Percentiles rank a stretch among this genome's conserved stretches.
phyloP scores from a whole-genome alignment of 2,888 invertebrate genomes.

The Chrysolina americana region DNA sequence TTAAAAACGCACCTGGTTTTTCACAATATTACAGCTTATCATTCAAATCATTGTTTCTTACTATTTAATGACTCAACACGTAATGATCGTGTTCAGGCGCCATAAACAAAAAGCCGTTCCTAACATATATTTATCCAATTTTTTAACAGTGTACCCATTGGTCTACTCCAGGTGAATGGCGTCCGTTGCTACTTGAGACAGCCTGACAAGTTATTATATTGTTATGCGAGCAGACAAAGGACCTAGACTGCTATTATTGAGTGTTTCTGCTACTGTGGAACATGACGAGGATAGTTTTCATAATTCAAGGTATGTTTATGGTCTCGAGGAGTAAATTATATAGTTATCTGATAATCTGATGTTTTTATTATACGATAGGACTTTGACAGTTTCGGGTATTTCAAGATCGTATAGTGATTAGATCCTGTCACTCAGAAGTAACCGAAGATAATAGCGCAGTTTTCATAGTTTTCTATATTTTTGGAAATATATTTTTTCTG shows the following conservation, averaged over 20 bases:
- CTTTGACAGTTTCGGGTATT: slow-evolving; percentile 30
- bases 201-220: slow-evolving; percentile 62
- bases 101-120: slow-evolving; percentile 19
- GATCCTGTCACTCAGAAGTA: background rate
- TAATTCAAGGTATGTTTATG: slow-evolving; percentile 37
- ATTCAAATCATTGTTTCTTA: slow-evolving; percentile 1
- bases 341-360: slow-evolving; percentile 32
- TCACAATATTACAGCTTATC: background rate
- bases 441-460: too few relatives aligned
- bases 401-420: slow-evolving; percentile 10
- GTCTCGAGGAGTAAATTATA: slow-evolving; percentile 46
- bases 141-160: slow-evolving; percentile 14
- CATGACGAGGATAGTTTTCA: slow-evolving; percentile 50
- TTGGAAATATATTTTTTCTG: too few relatives aligned
- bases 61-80: background rate
- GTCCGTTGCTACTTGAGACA: slow-evolving; percentile 63
- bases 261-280: slow-evolving; percentile 52
- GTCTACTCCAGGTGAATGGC: slow-evolving; percentile 52
- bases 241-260: slow-evolving; percentile 21
- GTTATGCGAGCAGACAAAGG: slow-evolving; percentile 58
- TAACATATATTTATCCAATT: slow-evolving; percentile 18
- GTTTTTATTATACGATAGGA: background rate
- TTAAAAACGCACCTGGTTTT: too few relatives aligned
- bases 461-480: too few relatives aligned
- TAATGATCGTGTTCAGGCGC: slow-evolving; percentile 11